Base-by-base conservation (phyloP, 2,888 invertebrate genomes). In the Pteria penguin region DNA sequence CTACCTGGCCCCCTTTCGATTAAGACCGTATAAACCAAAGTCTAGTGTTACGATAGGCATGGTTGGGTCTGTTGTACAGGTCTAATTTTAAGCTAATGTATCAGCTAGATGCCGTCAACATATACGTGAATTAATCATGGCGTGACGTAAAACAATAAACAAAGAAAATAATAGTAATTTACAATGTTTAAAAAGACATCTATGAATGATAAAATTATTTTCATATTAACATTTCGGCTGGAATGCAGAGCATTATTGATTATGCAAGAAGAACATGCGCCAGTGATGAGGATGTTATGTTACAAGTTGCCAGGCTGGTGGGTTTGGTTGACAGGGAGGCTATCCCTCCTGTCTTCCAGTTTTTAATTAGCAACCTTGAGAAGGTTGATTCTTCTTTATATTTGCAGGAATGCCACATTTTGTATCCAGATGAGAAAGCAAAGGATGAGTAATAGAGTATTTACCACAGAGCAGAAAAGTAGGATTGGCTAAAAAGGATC, bases 401-500 rank as follows among this genome's bases (percentile, higher is more conserved):
- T 52, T 4, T 27, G 11, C 66, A 66, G 66, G 66, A 24, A 26
- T 66, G 66, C 52, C 33, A 3, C 2, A 45, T 27, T 4, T 31
- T 61, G 24, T 66, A 52, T 29, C 66, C 66, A 2, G 54, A 27
- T 4, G 66, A 2, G 24, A 63, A 22, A 26, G 11, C 2, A 14
- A 36, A 33, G 36, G 24, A 2, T 5, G 63, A 33, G 45, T 22
- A n/a, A n/a, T 65, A 26, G 45, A 65, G 24, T 65, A 65, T 22
- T 31, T 65, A 8, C 63, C 63, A 65, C 36, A 65, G 22, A 36
- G 45, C n/a, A 65, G 45, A 45, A 4, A n/a, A 14, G 45, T 45
- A 26, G 26, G 45, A 1, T 2, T 52, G 5, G 2, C 18, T 2
- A 18, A 36, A 36, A 26, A 18, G 14, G 63, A 63, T 5, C 36